phyloP scores from a whole-genome alignment of 2,113 vertebrate species.

The Platycercus adscitus region DNA sequence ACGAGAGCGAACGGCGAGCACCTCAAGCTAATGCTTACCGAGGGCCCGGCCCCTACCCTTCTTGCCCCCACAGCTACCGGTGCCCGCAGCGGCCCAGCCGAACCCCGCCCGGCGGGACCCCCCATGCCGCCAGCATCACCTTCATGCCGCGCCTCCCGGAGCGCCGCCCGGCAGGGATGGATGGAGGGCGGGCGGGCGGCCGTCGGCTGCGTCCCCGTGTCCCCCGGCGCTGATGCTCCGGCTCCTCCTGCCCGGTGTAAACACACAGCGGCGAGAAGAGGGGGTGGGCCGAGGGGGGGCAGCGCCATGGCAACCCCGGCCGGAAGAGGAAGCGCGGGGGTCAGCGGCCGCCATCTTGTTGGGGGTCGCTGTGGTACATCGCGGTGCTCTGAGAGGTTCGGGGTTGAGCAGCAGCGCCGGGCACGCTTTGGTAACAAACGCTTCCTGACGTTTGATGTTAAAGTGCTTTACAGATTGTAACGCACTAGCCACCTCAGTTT shows the following conservation, averaged over 20 bases:
- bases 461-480: too few relatives aligned
- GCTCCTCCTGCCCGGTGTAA: constrained; percentile 47
- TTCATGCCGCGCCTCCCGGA: constrained; percentile 51
- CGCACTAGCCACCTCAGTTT: rapidly evolving
- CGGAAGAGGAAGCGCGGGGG: constrained; percentile 53
- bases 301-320: constrained; percentile 58
- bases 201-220: not conserved
- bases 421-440: rapidly evolving
- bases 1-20: not conserved
- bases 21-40: not conserved
- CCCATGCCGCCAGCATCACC: constrained; percentile 28
- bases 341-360: constrained; percentile 17
- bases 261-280: constrained; percentile 4
- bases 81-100: not conserved
- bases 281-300: constrained; percentile 3
- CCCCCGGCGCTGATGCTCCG: not conserved
- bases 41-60: not conserved
- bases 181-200: not conserved
- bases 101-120: not conserved
- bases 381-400: not conserved
- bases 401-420: rapidly evolving
- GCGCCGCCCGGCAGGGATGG: not conserved
- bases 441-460: rapidly evolving
- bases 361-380: not conserved
- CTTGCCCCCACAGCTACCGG: not conserved